Evolutionary conservation across 2,797 vertebrate genomes (phyloP), one percentile per base, ranked within the genome.

Genomic region (Rhabdomys pumilio): DNA sequence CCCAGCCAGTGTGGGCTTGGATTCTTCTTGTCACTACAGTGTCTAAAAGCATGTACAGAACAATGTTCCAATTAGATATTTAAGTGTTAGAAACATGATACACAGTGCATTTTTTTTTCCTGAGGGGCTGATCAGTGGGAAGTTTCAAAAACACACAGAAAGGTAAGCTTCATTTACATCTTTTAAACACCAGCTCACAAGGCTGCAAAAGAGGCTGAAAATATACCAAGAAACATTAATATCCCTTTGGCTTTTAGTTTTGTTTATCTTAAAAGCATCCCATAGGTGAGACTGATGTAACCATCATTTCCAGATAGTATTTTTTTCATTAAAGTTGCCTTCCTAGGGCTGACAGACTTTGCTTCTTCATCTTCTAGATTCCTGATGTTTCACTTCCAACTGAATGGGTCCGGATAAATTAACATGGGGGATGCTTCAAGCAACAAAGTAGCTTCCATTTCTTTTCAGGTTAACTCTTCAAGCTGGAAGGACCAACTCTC

Each of bases 61-160:
- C 98, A 98, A 98, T 98, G 98, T 98, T 98, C 98, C 98, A 98
- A 98, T 98, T 98, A 98, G 98, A 98, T 97, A 97, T 93, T 93
- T 97, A 97, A 98, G 97, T 96, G 97, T 97, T 97, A 96, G 98
- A 98, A 98, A 98, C 96, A 93, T 92, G 98, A 98, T 98, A 98
- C 91, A 83, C 85, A 8, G 90, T 0, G 50, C 93, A 47, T 82
- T 92, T 97, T 92, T 92, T 97, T 96, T 50, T 50, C 47, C 96
- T 98, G 73, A 0, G 8, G 93, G 90, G 95, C n/a, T 1, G 1
- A 96, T 97, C 95, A 90, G 93, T 44, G 93, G 77, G 79, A 98
- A 97, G 86, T 97, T 98, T 96, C 81, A 95, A 93, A 98, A 97
- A 91, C 85, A 97, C 65, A 96, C 87, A 88, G 47, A 63, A 95